These are phyloP conservation scores for Sussaba pulchella DNA, from an alignment of 2,888 invertebrate species.

Conservation along the genomic window DNA sequence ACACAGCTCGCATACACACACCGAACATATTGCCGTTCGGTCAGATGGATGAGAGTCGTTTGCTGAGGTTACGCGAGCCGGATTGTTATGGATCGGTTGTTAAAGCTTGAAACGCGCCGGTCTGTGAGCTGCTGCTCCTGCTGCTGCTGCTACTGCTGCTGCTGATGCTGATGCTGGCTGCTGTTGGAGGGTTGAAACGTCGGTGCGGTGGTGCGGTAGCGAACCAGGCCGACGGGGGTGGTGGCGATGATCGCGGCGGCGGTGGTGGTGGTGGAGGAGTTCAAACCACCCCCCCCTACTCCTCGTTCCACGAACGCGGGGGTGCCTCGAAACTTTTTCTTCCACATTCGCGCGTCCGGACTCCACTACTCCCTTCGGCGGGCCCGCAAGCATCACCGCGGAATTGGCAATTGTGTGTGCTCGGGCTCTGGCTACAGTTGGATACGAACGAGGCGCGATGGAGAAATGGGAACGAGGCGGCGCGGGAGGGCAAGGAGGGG, in stretches of 20 bases:
- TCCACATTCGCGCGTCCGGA: conserved; percentile 55
- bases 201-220: conserved; percentile 56
- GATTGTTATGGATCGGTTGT: conserved; percentile 77
- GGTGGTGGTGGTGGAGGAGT: conserved; percentile 14
- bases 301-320: too few species aligned
- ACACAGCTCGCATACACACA: conserved; percentile 59
- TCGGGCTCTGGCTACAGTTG: conserved; percentile 34
- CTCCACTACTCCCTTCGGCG: neutral
- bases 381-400: conserved; percentile 36
- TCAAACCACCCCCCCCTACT: conserved; percentile 57
- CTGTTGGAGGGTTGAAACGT: conserved; percentile 47
- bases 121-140: conserved; percentile 51
- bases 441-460: conserved; percentile 4
- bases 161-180: conserved; percentile 31
- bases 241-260: neutral
- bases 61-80: conserved; percentile 76
- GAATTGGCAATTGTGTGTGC: conserved; percentile 60
- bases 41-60: conserved; percentile 77
- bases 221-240: conserved; percentile 39
- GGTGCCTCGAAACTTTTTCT: conserved; percentile 63
- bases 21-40: conserved; percentile 74
- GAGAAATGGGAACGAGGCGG: conserved; percentile 1
- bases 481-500: neutral
- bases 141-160: conserved; percentile 33
- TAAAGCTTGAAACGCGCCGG: conserved; percentile 68